These are phyloP conservation scores for Phenacoccus solenopsis DNA, from an alignment of 1,140 invertebrate species.

Conservation along the genomic window DNA sequence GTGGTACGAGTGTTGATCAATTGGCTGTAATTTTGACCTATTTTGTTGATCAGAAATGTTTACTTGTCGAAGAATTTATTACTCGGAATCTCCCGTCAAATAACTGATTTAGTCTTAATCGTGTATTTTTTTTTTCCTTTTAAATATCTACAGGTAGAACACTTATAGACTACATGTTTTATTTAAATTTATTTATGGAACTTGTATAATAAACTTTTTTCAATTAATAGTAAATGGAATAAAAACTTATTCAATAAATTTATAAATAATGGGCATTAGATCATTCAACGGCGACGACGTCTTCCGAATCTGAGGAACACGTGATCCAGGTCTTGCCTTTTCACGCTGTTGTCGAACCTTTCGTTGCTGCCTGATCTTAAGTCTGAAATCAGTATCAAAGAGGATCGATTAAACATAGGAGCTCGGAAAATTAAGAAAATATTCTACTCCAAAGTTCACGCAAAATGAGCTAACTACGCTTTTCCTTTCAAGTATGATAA, in stretches of 20 bases:
- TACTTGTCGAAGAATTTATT: too few species aligned
- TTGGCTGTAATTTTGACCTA: too few species aligned
- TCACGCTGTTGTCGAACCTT: constrained; percentile 40
- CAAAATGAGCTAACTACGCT: too few species aligned
- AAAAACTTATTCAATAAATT: not conserved
- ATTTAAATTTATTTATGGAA: not conserved
- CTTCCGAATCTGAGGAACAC: constrained; percentile 66
- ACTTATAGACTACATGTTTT: not conserved
- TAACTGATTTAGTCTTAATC: not conserved
- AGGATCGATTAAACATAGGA: too few species aligned
- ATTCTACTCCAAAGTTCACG: too few species aligned
- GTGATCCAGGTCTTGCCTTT: constrained; percentile 67
- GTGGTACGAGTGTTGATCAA: too few species aligned
- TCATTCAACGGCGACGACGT: constrained; percentile 34
- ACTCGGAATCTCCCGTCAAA: too few species aligned
- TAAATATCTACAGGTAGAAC: not conserved
- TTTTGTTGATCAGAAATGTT: too few species aligned
- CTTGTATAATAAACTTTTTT: constrained; percentile 5
- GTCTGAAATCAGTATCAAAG: not conserved
- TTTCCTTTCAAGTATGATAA: too few species aligned
- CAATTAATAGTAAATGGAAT: not conserved
- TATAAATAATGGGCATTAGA: not conserved
- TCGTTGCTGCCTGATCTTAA: not conserved
- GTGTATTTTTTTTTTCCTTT: not conserved
- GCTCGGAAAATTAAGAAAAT: too few species aligned